phyloP scores from a whole-genome alignment of 2,113 vertebrate genomes.

The Nestor notabilis region DNA sequence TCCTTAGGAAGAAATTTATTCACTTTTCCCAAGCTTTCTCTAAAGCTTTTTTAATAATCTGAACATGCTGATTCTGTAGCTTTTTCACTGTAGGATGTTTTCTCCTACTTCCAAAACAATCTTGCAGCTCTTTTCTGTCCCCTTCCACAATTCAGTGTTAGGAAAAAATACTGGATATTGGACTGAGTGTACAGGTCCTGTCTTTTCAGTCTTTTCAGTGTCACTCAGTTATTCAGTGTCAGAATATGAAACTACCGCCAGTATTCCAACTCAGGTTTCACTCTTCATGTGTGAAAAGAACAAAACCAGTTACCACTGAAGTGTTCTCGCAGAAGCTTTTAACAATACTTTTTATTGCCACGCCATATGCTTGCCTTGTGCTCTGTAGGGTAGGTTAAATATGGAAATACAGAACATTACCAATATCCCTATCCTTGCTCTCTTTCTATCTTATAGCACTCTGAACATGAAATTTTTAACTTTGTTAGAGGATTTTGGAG shows the following conservation, averaged over 20 bases:
- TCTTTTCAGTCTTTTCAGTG: not conserved
- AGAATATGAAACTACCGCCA: not conserved
- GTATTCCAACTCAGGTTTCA: not conserved
- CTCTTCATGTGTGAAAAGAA: not conserved
- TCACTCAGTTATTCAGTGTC: not conserved
- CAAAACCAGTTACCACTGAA: not conserved
- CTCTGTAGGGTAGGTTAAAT: not conserved
- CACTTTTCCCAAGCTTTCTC: not conserved
- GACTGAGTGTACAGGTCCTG: not conserved
- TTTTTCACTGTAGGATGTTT: not conserved
- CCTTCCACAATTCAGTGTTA: not conserved
- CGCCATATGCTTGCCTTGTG: not conserved
- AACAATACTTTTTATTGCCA: not conserved
- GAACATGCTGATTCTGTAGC: not conserved
- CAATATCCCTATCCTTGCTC: not conserved
- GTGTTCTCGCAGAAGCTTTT: not conserved
- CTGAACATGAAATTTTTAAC: not conserved
- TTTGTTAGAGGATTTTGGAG: not conserved
- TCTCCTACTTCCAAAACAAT: not conserved
- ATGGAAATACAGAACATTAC: not conserved
- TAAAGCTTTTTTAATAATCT: conserved; percentile 13
- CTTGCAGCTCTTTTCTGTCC: not conserved
- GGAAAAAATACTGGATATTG: not conserved
- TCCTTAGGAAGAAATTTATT: not conserved
- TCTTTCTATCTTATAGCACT: not conserved